Conservation (phyloP, 2,113 vertebrate species). For the Potamarius usumacintae region DNA sequence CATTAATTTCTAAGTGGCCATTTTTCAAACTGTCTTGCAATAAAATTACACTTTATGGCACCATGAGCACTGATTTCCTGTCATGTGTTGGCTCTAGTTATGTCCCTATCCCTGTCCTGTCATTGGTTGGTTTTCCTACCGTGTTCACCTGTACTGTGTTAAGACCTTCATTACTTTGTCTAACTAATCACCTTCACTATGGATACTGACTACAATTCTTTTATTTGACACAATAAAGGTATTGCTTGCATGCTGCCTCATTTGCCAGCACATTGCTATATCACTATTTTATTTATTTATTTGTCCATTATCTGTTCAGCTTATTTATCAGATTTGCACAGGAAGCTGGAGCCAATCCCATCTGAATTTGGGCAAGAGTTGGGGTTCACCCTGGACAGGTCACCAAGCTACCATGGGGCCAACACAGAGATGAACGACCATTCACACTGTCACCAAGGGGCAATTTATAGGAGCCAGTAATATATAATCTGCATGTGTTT, state of each 20-base stretch:
- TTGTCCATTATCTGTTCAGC: too few species aligned
- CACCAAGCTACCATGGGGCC: too few species aligned
- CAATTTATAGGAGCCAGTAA: too few species aligned
- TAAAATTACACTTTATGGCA: neutral
- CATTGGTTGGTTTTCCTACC: neutral
- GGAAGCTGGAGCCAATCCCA: too few species aligned
- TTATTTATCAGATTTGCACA: too few species aligned
- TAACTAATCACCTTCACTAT: neutral
- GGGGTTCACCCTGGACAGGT: too few species aligned
- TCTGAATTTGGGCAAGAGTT: too few species aligned
- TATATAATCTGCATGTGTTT: too few species aligned
- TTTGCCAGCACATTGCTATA: neutral
- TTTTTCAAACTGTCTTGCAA: too few species aligned
- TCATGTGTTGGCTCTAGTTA: neutral
- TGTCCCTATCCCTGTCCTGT: neutral
- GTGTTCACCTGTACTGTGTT: neutral
- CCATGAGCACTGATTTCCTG: neutral
- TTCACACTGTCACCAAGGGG: too few species aligned
- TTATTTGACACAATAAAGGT: neutral
- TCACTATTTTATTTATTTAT: too few species aligned
- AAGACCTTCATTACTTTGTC: neutral
- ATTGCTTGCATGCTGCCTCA: neutral
- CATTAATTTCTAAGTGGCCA: neutral
- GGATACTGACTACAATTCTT: neutral
- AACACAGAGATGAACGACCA: too few species aligned